A percentile compares a stretch with the other conserved stretches of the same genome.
These are phyloP conservation scores for Phallusia fumigata DNA, from an alignment of 23 tunicate species.

Conservation along the genomic window DNA sequence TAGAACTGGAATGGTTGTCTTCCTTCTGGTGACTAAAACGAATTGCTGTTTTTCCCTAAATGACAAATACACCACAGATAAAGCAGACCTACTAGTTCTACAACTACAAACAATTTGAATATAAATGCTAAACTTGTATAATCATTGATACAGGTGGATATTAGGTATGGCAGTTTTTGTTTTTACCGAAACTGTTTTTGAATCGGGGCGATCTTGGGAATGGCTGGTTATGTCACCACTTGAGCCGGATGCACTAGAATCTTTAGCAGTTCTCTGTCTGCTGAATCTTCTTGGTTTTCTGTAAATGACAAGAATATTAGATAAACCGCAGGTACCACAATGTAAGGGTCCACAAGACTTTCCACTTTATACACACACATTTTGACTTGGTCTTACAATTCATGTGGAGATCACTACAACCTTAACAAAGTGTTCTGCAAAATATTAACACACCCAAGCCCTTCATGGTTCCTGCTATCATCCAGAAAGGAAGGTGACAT, in stretches of 20 bases:
- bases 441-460: background rate
- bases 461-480: background rate
- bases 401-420: no score
- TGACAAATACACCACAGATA: no score
- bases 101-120: no score
- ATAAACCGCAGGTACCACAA: no score
- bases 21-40: conserved; percentile 74
- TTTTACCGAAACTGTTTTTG: background rate
- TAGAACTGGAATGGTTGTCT: background rate
- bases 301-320: background rate
- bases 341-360: no score
- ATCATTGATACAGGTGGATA: no score
- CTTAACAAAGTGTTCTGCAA: no score
- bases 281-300: conserved; percentile 72
- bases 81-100: no score
- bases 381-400: no score
- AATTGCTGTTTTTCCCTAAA: conserved; percentile 34
- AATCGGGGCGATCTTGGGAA: background rate
- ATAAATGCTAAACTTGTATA: no score
- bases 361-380: no score
- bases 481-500: background rate
- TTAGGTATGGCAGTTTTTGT: no score
- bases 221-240: conserved; percentile 29
- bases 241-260: conserved; percentile 22
- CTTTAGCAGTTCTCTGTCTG: conserved; percentile 48